Conservation (phyloP, 92 coral and sea anemone species). For the Blastomussa wellsi region DNA sequence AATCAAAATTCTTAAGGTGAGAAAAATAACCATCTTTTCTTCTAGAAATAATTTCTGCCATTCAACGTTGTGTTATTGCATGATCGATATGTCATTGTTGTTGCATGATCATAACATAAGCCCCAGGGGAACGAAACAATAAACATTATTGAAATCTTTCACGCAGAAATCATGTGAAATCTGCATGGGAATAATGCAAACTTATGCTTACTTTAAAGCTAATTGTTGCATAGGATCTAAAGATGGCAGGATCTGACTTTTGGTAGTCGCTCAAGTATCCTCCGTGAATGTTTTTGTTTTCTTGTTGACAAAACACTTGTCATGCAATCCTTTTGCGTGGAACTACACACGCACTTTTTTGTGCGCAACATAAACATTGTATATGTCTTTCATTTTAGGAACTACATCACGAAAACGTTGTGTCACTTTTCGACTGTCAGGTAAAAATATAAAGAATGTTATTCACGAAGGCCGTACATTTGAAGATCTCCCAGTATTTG, state of each 20-base stretch:
- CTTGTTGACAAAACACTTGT: neutral
- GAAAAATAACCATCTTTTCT: neutral
- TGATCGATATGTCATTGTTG: neutral
- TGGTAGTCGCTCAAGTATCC: neutral
- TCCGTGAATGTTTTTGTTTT: neutral
- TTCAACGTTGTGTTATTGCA: neutral
- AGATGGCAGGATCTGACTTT: neutral
- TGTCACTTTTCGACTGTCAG: slow-evolving; percentile 91
- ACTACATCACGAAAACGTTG: slow-evolving; percentile 96
- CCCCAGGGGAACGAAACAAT: neutral
- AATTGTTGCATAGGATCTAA: neutral
- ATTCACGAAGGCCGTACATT: neutral
- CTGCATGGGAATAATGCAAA: neutral
- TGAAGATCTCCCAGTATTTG: neutral
- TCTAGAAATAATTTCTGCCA: neutral
- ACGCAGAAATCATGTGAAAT: neutral
- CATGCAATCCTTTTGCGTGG: neutral
- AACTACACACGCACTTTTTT: neutral
- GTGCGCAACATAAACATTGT: slow-evolving; percentile 6
- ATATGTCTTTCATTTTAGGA: slow-evolving; percentile 55
- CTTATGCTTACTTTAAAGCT: neutral
- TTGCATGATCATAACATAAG: neutral
- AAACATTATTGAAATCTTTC: neutral
- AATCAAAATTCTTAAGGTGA: slow-evolving; percentile 91
- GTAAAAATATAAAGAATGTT: slow-evolving; percentile 41